These are phyloP conservation scores for Pollachius pollachius DNA, from an alignment of 2,113 vertebrate species.

Conservation along the genomic window DNA sequence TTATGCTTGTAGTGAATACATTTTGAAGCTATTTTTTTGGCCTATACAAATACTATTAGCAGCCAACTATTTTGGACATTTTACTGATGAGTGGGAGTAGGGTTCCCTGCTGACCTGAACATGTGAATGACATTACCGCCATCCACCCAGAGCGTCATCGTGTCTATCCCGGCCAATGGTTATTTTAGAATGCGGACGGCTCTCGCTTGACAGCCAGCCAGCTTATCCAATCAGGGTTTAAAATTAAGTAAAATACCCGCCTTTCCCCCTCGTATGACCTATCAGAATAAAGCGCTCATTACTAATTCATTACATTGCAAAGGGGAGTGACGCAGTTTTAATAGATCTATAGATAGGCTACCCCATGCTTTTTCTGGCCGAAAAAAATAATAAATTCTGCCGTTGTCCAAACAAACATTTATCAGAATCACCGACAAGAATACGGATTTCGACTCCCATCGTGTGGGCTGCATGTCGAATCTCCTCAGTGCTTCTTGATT, in stretches of 20 bases:
- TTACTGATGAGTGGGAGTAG: not conserved
- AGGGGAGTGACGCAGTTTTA: conserved; percentile 74
- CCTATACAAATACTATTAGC: too few relatives aligned
- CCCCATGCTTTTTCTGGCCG: conserved; percentile 39
- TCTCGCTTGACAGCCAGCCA: not conserved
- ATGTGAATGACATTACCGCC: conserved; percentile 43
- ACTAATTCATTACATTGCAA: conserved; percentile 66
- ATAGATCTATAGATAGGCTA: conserved; percentile 56
- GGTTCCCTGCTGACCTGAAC: conserved; percentile 29
- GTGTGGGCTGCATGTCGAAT: conserved; percentile 49
- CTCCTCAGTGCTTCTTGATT: conserved; percentile 35
- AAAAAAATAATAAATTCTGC: conserved; percentile 30
- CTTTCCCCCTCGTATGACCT: conserved; percentile 24
- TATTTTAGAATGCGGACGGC: not conserved
- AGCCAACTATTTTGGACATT: not conserved
- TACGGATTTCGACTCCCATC: conserved; percentile 8
- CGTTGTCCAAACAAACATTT: conserved; percentile 4
- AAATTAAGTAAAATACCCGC: not conserved
- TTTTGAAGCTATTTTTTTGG: too few relatives aligned
- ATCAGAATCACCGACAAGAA: not conserved
- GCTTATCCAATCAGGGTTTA: conserved; percentile 36
- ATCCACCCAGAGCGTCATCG: conserved; percentile 36
- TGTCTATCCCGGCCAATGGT: conserved; percentile 37
- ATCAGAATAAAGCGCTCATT: conserved; percentile 41
- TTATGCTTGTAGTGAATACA: too few relatives aligned